Base-by-base conservation (phyloP, 2,113 vertebrate genomes). In the Columba livia region DNA sequence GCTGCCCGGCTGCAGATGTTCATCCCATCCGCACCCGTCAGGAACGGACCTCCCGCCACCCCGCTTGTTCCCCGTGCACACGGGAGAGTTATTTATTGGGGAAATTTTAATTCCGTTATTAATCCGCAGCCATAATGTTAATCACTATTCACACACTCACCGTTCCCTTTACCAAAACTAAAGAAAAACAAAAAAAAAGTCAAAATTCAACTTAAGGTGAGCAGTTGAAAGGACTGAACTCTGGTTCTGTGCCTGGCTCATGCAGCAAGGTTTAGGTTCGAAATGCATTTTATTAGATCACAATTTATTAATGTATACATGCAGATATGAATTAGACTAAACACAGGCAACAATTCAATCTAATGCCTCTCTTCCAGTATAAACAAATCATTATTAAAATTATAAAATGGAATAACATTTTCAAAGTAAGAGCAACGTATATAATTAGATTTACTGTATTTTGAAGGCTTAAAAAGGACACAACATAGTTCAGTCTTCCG, bases 311-410 rank as follows among this genome's bases (percentile, higher is more conserved):
- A 97, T 56, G 87, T 84, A 91, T 85, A 95, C 56, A 89, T 60
- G 92, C 58, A 97, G 88, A 95, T 92, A 97, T 51, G 85, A 96
- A 96, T 97, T 97, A 97, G 93, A 84, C 75, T 86, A 97, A 98
- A 94, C 83, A 95, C 60, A 96, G 94, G 92, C 83, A 93, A 97
- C 82, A 94, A 91, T 90, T 81, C 94, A 96, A 92, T 97, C 90
- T 90, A 95, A 95, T 92, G 94, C 83, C 67, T 96, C 80, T 96
- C 79, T 93, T 84, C 64, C 80, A 95, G 95, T 88, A 97, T 95
- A 98, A 98, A 97, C 93, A 98, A 97, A 96, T 95, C 74, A 94
- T 96, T 97, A 97, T 93, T 97, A 97, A 97, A 97, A 97, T 96
- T 97, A 94, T 93, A 87, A 97, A 97, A 97, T 42, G 53, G 81